These are phyloP conservation scores for Tinea semifulvella DNA, from an alignment of 2,888 invertebrate species.

Conservation along the genomic window DNA sequence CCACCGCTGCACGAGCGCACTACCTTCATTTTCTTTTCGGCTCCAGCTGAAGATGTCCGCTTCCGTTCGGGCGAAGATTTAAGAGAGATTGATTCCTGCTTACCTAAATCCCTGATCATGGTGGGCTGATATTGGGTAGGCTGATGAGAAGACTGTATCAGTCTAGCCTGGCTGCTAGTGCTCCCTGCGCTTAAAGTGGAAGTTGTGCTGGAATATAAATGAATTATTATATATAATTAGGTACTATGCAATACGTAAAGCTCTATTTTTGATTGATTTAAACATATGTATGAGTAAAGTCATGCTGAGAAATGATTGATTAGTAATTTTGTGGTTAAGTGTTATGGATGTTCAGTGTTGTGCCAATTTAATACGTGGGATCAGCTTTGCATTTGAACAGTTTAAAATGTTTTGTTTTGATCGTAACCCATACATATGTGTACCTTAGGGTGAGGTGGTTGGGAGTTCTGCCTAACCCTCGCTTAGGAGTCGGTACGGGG, in stretches of 20 bases:
- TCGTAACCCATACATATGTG: slow-evolving; percentile 48
- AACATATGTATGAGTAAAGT: slow-evolving; percentile 53
- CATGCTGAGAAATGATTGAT: slow-evolving; percentile 31
- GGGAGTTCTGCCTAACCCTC: slow-evolving; percentile 87
- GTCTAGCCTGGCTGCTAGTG: slow-evolving; percentile 90
- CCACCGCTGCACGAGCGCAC: slow-evolving; percentile 65
- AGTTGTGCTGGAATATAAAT: slow-evolving; percentile 76
- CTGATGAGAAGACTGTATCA: slow-evolving; percentile 93
- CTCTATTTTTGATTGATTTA: neutral
- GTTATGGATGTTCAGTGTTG: neutral
- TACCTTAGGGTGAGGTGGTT: slow-evolving; percentile 90
- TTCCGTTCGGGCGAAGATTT: slow-evolving; percentile 62
- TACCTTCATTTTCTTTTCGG: slow-evolving; percentile 52
- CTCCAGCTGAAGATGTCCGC: slow-evolving; percentile 24
- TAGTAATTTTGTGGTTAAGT: slow-evolving; percentile 22
- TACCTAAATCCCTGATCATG: slow-evolving; percentile 90
- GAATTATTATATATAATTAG: neutral
- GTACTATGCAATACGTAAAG: neutral
- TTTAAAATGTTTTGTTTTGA: slow-evolving; percentile 6
- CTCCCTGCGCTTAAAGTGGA: slow-evolving; percentile 94
- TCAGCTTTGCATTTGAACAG: neutral
- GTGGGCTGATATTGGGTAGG: slow-evolving; percentile 92
- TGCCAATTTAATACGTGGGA: slow-evolving; percentile 24
- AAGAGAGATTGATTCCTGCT: slow-evolving; percentile 65
- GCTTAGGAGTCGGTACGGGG: slow-evolving; percentile 69